Base-by-base conservation (phyloP, 2,888 invertebrate genomes). In the Philhelius pedissequus region DNA sequence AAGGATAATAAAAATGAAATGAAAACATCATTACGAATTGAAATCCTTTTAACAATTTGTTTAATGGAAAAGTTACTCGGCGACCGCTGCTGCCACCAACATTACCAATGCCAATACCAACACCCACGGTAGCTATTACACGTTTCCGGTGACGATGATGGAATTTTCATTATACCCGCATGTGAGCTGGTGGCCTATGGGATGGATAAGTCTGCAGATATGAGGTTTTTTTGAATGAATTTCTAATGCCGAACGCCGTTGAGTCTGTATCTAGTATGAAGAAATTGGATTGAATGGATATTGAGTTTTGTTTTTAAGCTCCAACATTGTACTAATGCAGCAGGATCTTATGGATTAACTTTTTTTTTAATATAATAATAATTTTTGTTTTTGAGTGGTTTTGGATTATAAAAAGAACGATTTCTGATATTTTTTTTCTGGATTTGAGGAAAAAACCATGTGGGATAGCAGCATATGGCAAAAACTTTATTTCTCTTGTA, bases 1-100 rank as follows among this genome's bases (percentile, higher is more conserved):
- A 79, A 79, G 84, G 84, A 80, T 84, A 80, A 84, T 84, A 76
- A 84, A 84, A 84, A 79, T 84, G 80, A 84, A 84, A 84, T 84
- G 75, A 80, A 84, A 84, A 84, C 84, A 84, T 84, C 71, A 80
- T 80, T 80, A 79, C 70, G 84, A 80, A 80, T 79, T 74, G 79
- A 83, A 83, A 83, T 83, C 74, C 74, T 74, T 58, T 83, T 52
- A 45, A 79, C 79, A 83, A 83, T 83, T 83, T 83, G 74, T 79
- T 78, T 79, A 79, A 83, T 83, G 78, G 83, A 79, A 83, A 79
- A 79, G 70, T 83, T 79, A 43, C 58, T 58, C 35, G 11, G 48
- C 54, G 62, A 74, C 40, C 54, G 54, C 30, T 30, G 52, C 20
- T 40, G n/a, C 32, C 18, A 11, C 45, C 45, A n/a, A n/a, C n/a